These are phyloP conservation scores for Erebia palarica DNA, from an alignment of 2,888 invertebrate species.

Conservation along the genomic window DNA sequence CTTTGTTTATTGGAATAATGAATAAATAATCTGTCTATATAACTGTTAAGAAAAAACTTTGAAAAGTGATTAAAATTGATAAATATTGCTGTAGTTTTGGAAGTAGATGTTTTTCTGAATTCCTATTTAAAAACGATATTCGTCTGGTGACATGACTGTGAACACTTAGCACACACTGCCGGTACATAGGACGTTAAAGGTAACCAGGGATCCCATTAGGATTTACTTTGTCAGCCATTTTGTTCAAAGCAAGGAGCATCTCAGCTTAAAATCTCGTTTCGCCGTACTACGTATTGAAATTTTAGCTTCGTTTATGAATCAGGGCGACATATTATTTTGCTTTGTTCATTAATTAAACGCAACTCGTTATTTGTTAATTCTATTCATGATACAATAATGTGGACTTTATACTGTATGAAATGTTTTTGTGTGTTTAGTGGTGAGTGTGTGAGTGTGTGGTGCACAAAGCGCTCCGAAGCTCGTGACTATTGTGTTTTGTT, in stretches of 20 bases:
- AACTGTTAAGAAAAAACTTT: too few relatives aligned
- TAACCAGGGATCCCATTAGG: conserved; percentile 6
- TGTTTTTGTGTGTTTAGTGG: too few relatives aligned
- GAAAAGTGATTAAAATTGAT: too few relatives aligned
- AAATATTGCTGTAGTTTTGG: too few relatives aligned
- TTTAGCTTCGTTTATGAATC: too few relatives aligned
- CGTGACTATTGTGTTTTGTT: too few relatives aligned
- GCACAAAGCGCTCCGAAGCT: too few relatives aligned
- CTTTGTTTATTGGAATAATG: too few relatives aligned
- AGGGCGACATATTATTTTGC: neutral
- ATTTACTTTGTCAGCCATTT: neutral
- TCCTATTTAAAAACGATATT: too few relatives aligned
- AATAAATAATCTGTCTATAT: too few relatives aligned
- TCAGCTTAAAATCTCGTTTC: neutral
- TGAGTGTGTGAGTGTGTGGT: too few relatives aligned
- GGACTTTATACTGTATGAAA: neutral
- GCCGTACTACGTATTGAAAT: neutral
- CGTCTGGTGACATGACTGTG: neutral
- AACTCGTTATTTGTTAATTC: neutral
- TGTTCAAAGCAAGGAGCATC: neutral
- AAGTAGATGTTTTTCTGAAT: too few relatives aligned
- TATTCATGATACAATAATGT: neutral
- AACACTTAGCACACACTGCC: neutral
- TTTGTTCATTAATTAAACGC: neutral
- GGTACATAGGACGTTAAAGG: neutral